phyloP scores from a whole-genome alignment of 2,113 vertebrate species.

The Atrichornis clamosus region DNA sequence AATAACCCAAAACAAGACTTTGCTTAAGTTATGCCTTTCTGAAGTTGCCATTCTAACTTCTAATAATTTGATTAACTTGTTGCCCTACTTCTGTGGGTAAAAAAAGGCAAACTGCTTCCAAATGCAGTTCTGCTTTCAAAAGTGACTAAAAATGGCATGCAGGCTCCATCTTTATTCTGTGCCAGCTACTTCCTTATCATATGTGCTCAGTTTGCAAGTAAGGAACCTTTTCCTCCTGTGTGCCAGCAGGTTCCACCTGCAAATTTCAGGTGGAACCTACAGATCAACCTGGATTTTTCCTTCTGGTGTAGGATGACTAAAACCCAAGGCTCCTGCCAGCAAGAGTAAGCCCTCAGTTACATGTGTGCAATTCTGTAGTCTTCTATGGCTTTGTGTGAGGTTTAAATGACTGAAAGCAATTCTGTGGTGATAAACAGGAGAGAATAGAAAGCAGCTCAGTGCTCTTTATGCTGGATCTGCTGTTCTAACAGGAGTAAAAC shows the following conservation, averaged over 20 bases:
- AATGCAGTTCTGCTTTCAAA: background rate
- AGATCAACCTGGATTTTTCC: background rate
- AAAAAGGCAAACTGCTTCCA: background rate
- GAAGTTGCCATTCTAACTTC: background rate
- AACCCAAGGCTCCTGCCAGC: background rate
- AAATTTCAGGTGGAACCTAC: background rate
- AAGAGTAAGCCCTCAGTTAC: background rate
- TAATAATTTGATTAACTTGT: background rate
- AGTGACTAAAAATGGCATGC: background rate
- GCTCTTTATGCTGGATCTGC: background rate
- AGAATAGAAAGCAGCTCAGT: background rate
- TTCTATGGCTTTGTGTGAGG: background rate
- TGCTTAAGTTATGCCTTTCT: background rate
- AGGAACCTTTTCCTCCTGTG: background rate
- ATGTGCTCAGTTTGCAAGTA: background rate
- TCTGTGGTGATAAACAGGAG: background rate
- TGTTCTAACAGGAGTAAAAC: background rate
- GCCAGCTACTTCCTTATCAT: background rate
- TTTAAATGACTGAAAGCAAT: constrained; percentile 13
- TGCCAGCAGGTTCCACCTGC: background rate
- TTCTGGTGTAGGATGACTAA: background rate
- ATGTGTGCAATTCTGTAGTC: background rate
- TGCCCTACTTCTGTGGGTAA: background rate
- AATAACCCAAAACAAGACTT: background rate
- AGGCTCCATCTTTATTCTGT: background rate